These are phyloP conservation scores for Cathartes aura DNA, from an alignment of 2,113 vertebrate genomes.

Conservation along the genomic window DNA sequence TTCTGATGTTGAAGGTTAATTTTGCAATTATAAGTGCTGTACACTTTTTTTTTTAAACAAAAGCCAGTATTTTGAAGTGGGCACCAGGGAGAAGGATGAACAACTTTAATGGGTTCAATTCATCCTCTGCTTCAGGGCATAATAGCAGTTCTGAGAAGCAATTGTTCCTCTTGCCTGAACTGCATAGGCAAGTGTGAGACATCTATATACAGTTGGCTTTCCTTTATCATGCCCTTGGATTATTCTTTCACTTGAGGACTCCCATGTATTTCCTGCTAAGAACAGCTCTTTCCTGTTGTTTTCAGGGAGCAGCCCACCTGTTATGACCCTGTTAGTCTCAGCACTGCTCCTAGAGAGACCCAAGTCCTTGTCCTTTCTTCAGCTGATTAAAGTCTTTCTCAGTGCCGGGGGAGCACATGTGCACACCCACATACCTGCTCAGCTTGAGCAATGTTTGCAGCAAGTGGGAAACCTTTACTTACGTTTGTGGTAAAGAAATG, in stretches of 20 bases:
- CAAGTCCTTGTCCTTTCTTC: not conserved
- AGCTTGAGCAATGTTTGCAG: not conserved
- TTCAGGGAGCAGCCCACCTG: not conserved
- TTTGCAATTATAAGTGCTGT: constrained; percentile 27
- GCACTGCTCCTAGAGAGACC: not conserved
- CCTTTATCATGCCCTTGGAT: constrained; percentile 7
- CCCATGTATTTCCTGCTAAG: not conserved
- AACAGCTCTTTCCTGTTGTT: not conserved
- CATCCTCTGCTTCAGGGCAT: constrained; percentile 43
- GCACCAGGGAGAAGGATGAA: constrained; percentile 8
- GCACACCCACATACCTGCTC: not conserved
- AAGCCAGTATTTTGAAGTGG: constrained; percentile 25
- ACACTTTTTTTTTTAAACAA: not conserved
- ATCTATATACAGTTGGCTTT: not conserved
- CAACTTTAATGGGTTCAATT: constrained; percentile 10
- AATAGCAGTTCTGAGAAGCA: constrained; percentile 7
- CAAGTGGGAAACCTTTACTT: not conserved
- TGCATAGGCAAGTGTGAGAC: not conserved
- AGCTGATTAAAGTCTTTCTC: not conserved
- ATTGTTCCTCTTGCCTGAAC: not conserved
- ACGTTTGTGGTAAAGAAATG: not conserved
- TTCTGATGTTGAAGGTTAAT: constrained; percentile 58
- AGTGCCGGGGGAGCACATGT: not conserved
- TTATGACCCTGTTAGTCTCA: not conserved
- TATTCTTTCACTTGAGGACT: not conserved